phyloP scores from a whole-genome alignment of 2,113 vertebrate genomes.

The Himantopus leucocephalus region DNA sequence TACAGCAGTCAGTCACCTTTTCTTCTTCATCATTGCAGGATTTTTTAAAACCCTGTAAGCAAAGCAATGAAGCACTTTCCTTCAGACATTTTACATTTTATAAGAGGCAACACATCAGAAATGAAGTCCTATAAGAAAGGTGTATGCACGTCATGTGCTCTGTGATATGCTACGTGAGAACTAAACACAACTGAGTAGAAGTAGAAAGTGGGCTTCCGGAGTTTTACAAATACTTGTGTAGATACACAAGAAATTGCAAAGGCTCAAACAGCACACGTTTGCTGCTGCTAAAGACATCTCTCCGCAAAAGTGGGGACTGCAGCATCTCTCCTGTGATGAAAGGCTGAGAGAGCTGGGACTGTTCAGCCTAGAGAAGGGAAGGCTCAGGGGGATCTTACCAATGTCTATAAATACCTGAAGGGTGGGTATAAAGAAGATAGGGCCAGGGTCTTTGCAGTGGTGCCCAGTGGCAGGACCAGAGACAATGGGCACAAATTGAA shows the following conservation, averaged over 20 bases:
- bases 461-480: not conserved
- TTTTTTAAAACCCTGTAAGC: not conserved
- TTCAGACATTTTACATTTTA: not conserved
- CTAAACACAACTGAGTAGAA: not conserved
- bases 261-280: not conserved
- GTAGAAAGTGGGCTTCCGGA: not conserved
- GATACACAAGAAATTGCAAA: not conserved
- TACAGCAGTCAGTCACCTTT: not conserved
- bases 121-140: not conserved
- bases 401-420: not conserved
- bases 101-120: not conserved
- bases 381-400: not conserved
- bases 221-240: not conserved
- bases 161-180: not conserved
- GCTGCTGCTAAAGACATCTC: not conserved
- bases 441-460: not conserved
- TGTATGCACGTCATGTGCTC: not conserved
- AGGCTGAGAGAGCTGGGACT: not conserved
- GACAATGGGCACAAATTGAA: not conserved
- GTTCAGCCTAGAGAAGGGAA: not conserved
- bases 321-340: not conserved
- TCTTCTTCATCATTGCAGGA: not conserved
- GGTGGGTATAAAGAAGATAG: not conserved
- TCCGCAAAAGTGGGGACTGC: not conserved
- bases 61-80: not conserved